A percentile compares a stretch with the other conserved stretches of the same genome.
Evolutionary conservation across 1,140 invertebrate species (phyloP).

Genomic region (Leguminivora glycinivorella): DNA sequence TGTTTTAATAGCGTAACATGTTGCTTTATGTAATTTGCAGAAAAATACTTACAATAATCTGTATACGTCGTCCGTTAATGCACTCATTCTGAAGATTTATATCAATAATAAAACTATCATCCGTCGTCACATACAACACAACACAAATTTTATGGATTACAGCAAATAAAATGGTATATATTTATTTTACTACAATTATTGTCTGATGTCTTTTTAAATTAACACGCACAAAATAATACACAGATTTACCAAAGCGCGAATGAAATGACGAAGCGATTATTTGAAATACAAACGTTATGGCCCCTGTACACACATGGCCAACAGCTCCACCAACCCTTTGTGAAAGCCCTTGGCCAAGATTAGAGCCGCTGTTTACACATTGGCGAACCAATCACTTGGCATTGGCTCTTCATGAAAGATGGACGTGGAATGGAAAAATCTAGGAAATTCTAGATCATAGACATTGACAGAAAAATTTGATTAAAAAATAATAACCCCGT

Average conservation of each 20-base stretch:
- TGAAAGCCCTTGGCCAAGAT: too few species aligned
- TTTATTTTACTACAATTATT: neutral
- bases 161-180: neutral
- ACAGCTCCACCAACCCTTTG: too few species aligned
- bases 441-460: too few species aligned
- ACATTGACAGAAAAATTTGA: too few species aligned
- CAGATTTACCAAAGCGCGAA: neutral
- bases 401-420: too few species aligned
- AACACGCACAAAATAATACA: neutral
- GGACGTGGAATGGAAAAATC: too few species aligned
- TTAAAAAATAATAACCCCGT: too few species aligned
- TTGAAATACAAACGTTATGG: too few species aligned
- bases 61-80: slow-evolving; percentile 51
- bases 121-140: neutral
- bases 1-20: neutral
- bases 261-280: slow-evolving; percentile 13
- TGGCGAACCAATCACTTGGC: too few species aligned
- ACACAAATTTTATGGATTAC: slow-evolving; percentile 10
- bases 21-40: neutral
- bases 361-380: too few species aligned
- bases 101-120: slow-evolving; percentile 19
- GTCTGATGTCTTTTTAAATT: neutral
- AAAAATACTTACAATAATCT: slow-evolving; percentile 59
- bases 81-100: slow-evolving; percentile 49
- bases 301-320: too few species aligned